Base-by-base conservation (phyloP, 2,113 vertebrate genomes). In the Leptocoma aspasia region DNA sequence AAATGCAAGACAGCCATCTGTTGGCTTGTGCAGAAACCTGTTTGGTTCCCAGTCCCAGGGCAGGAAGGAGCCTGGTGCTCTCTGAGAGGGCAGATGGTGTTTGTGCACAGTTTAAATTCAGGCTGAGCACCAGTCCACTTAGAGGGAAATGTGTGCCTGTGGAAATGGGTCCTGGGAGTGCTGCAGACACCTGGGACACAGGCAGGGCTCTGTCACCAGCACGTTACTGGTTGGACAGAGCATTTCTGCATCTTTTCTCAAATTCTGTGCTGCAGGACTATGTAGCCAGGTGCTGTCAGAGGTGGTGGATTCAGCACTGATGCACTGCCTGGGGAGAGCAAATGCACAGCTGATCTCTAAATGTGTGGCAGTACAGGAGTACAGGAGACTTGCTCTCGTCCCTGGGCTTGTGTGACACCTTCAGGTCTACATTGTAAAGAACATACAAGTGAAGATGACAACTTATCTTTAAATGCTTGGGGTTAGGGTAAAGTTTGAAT, bases 1-100 rank as follows among this genome's bases (percentile, higher is more conserved):
- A 92, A 94, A 97, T 78, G 70, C 96, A 97, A 97, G 91, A 97
- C 94, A 96, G 97, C 96, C 97, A 96, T 95, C 97, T 97, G 92
- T 95, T 97, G 97, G 96, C 82, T 68, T 28, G 61, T 2, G 0
- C 70, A 92, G 94, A 41, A 82, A 82, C 3, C 7, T n/a, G 54
- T 63, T 49, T 65, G 14, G 20, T 35, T 90, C 69, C 22, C 59
- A 79, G 35, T 47, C 28, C 57, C 11, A 4, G 21, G 26, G 50
- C 54, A 83, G 84, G 24, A 79, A 10, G 1, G 49, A 53, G 52
- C 3, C 1, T 15, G 4, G 72, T 2, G 13, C 24, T 41, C 14
- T 0, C 33, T 81, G 35, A 6, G 6, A 50, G 72, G 63, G 68
- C 80, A 75, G 39, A 18, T 52, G 77, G 52, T 47, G 14, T 33